Percentiles rank a stretch among this genome's conserved stretches.
phyloP scores from a whole-genome alignment of 2,797 vertebrate species.

The Margarornis squamiger region DNA sequence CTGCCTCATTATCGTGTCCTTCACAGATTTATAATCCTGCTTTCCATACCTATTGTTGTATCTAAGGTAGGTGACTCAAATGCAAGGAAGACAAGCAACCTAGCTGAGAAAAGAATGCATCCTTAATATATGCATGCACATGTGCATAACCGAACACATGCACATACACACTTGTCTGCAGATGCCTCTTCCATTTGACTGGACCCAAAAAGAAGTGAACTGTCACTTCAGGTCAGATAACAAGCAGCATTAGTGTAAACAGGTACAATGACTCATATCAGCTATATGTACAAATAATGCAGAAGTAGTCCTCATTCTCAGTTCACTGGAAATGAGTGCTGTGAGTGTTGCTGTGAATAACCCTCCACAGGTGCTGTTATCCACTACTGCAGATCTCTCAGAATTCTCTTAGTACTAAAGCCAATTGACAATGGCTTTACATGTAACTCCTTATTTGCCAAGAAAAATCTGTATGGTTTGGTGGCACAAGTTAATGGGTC shows the following conservation, averaged over 20 bases:
- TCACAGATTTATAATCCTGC: not conserved
- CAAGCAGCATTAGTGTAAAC: not conserved
- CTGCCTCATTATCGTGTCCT: not conserved
- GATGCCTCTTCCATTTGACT: not conserved
- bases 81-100: not conserved
- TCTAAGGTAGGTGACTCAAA: not conserved
- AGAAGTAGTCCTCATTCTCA: not conserved
- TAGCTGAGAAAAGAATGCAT: not conserved
- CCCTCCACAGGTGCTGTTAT: not conserved
- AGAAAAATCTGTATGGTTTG: not conserved
- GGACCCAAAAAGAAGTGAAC: not conserved
- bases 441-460: not conserved
- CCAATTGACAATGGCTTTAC: not conserved
- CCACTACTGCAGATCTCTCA: not conserved
- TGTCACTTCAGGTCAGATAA: not conserved
- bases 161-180: accelerated
- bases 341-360: not conserved
- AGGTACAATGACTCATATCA: not conserved
- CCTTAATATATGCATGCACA: not conserved
- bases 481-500: not conserved
- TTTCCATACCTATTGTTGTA: not conserved
- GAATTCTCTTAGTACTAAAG: not conserved
- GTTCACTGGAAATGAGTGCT: not conserved
- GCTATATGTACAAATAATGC: not conserved
- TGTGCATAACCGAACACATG: not conserved